Conservation (phyloP, 2,113 vertebrate species). For the Gambusia holbrooki region DNA sequence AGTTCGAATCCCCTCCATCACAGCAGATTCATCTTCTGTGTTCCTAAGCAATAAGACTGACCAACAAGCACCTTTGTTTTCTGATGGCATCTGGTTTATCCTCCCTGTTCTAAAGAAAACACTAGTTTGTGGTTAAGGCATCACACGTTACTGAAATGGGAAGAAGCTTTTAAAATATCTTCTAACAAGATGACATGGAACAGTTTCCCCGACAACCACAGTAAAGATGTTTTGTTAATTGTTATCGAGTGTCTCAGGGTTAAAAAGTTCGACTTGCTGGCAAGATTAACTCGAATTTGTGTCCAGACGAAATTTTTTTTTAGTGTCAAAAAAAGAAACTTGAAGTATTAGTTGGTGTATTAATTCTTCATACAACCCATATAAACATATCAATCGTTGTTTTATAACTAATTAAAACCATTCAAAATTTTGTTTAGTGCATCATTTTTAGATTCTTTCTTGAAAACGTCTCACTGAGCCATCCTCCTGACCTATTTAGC, state of each 20-base stretch:
- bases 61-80: neutral
- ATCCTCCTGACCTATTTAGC: neutral
- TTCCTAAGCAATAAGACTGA: no score
- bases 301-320: neutral
- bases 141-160: neutral
- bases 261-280: neutral
- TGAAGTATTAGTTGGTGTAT: no score
- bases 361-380: neutral
- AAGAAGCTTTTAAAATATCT: neutral
- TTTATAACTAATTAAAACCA: neutral
- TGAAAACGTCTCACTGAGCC: neutral
- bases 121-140: neutral
- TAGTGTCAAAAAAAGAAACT: neutral
- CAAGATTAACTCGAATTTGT: neutral
- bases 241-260: neutral
- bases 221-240: neutral
- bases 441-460: neutral
- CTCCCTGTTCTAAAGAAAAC: neutral
- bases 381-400: fast-evolving
- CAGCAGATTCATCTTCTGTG: neutral
- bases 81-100: neutral
- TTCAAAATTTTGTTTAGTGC: neutral
- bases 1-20: neutral
- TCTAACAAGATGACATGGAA: neutral
- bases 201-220: neutral